Conservation (phyloP, 2,888 invertebrate genomes). For the Oeneis ivallda region DNA sequence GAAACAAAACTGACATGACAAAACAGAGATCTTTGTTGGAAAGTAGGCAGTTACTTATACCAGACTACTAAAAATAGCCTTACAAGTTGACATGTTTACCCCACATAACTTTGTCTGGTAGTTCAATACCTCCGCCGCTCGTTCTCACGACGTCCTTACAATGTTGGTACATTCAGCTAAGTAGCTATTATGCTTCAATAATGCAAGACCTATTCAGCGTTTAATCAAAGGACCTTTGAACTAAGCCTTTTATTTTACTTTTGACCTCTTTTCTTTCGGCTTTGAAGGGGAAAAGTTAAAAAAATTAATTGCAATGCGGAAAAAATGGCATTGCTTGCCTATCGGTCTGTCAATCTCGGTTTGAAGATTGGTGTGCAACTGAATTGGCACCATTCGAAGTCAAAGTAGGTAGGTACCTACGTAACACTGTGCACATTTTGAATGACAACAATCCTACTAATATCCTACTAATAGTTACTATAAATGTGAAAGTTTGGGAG, state of each 20-base stretch:
- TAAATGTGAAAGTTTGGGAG: too few species aligned
- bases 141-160: slow-evolving; percentile 30
- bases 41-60: too few species aligned
- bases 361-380: too few species aligned
- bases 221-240: slow-evolving; percentile 16
- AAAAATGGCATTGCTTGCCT: too few species aligned
- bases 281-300: slow-evolving; percentile 7
- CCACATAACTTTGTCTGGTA: not conserved
- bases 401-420: too few species aligned
- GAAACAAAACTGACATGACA: too few species aligned
- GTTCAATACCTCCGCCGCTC: not conserved
- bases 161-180: slow-evolving; percentile 30
- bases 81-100: slow-evolving; percentile 13
- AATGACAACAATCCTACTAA: too few species aligned
- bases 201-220: slow-evolving; percentile 15
- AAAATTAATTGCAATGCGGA: not conserved
- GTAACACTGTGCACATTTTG: too few species aligned
- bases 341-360: too few species aligned
- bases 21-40: not conserved
- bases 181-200: slow-evolving; percentile 26
- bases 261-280: slow-evolving; percentile 12
- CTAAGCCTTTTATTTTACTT: slow-evolving; percentile 18
- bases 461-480: too few species aligned
- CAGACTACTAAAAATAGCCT: too few species aligned
- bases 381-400: too few species aligned